These are phyloP conservation scores for Drosophila neotestacea DNA, from an alignment of 2,888 invertebrate genomes.

Conservation along the genomic window DNA sequence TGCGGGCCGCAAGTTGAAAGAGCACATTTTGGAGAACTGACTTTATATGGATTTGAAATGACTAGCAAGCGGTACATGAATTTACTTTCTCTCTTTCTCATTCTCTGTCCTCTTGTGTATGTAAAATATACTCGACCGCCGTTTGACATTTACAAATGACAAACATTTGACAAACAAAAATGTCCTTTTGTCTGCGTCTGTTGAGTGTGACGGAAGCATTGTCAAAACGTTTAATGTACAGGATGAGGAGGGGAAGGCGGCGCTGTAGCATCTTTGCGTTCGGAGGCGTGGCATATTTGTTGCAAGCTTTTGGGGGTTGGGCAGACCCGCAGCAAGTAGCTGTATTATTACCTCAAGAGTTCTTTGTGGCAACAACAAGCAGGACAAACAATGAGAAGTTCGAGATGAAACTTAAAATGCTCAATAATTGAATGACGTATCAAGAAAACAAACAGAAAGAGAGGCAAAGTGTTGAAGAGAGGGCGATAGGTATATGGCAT, in stretches of 20 bases:
- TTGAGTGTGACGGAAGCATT: constrained; percentile 40
- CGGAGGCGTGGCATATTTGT: constrained; percentile 32
- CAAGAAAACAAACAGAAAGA: background rate
- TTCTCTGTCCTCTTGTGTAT: constrained; percentile 42
- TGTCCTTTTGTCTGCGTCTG: constrained; percentile 54
- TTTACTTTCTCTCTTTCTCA: background rate
- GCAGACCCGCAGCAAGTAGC: constrained; percentile 37
- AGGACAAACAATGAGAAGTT: constrained; percentile 22
- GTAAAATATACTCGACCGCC: constrained; percentile 78
- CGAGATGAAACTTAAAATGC: constrained; percentile 22
- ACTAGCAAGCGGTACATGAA: constrained; percentile 25
- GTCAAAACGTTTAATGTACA: constrained; percentile 66
- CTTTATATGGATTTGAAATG: constrained; percentile 36
- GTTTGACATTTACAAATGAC: constrained; percentile 82
- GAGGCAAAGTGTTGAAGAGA: constrained; percentile 4
- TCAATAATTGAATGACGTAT: constrained; percentile 55
- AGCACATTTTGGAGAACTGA: constrained; percentile 45
- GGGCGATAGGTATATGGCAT: background rate
- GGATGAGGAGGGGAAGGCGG: constrained; percentile 12
- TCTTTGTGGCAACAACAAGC: constrained; percentile 11
- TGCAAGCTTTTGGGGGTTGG: background rate
- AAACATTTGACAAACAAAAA: constrained; percentile 78
- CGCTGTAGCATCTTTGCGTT: constrained; percentile 10
- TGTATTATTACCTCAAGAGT: constrained; percentile 20
- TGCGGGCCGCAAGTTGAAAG: constrained; percentile 68